Base-by-base conservation (phyloP, 2,888 invertebrate species). In the Prosopocoilus inquinatus region DNA sequence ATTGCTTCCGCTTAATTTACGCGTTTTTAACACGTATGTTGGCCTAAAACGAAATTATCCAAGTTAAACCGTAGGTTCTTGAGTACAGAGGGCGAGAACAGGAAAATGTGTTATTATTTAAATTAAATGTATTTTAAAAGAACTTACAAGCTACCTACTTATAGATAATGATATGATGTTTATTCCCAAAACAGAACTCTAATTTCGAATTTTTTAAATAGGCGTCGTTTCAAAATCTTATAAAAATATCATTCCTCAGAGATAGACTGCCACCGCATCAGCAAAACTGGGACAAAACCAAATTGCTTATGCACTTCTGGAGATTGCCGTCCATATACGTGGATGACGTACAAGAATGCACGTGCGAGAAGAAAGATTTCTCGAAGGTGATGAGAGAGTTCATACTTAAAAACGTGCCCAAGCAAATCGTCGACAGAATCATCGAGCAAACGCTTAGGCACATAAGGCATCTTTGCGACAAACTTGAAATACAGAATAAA, bases 271-370 rank as follows among this genome's bases (percentile, higher is more conserved):
- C 77, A 0, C 65, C 67, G 1, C 65, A 71, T 36, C 70, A 72
- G 57, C 67, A 69, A 60, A 60, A 66, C 15, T 78, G 77, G 77
- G 71, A 71, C 58, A 72, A 77, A 64, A 67, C 73, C 0, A 73
- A 73, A 57, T 61, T 77, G 9, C 58, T 78, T n/a, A 79, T 80
- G 79, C 71, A 75, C 47, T 76, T 76, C 47, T 80, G 80, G 80
- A 67, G 80, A 33, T 63, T 73, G 9, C 77, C 78, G 0, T 70
- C 73, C 2, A 69, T 78, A 35, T 64, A 63, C 15, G 59, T 76
- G 0, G 71, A 68, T 46, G 72, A 75, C 9, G 70, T 69, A 4
- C 62, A 73, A 54, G 70, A 71, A 47, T 77, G 76, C 46, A 68
- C 61, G 2, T 77, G 77, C 50, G 73, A 75, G 3, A 70, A 75